phyloP scores from a whole-genome alignment of 2,113 vertebrate genomes.

The Entomyzon cyanotis region DNA sequence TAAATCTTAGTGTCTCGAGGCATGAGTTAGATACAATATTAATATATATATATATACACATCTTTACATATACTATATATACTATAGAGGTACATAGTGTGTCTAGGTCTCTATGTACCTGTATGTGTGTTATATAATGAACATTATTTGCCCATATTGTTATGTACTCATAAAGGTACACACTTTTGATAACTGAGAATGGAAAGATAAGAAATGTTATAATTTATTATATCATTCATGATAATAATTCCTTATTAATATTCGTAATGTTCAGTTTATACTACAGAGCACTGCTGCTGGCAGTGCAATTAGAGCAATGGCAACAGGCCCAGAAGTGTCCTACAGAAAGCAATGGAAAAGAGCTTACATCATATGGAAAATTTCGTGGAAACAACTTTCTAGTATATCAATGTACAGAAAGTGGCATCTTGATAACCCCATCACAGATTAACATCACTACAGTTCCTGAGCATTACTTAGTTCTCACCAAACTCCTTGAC shows the following conservation, averaged over 20 bases:
- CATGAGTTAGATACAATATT: background rate
- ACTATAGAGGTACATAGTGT: background rate
- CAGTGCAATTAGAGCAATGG: background rate
- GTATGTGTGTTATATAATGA: background rate
- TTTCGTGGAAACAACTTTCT: background rate
- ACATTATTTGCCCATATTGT: background rate
- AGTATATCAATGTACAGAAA: background rate
- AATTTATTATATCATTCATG: background rate
- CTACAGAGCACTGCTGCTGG: background rate
- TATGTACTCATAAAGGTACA: background rate
- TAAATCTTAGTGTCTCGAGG: background rate
- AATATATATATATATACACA: background rate
- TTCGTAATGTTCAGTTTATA: background rate
- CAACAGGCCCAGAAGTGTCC: background rate
- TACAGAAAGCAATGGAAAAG: background rate
- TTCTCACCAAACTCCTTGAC: background rate
- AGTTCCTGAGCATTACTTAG: background rate
- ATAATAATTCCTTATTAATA: background rate
- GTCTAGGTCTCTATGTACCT: background rate
- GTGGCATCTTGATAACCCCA: background rate
- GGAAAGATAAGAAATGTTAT: background rate
- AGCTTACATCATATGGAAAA: background rate
- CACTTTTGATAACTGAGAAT: background rate
- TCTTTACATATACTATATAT: background rate
- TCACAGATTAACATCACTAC: background rate